Percentiles rank a stretch among this genome's conserved stretches.
phyloP scores from a whole-genome alignment of 2,113 vertebrate species.

The Alethe castanea region DNA sequence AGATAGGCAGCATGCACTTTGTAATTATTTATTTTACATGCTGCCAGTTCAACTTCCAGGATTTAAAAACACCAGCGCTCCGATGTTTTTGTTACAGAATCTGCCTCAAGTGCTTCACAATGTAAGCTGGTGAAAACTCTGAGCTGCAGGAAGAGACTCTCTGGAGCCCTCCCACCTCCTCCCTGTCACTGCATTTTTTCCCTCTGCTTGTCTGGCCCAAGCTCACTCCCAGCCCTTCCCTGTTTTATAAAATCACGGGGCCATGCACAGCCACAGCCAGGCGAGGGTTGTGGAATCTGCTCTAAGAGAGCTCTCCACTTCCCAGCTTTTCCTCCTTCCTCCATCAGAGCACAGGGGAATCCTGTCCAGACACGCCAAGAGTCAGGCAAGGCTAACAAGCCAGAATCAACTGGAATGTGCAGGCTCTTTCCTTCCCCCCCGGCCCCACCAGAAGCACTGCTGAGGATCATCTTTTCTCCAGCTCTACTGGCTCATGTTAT shows the following conservation, averaged over 20 bases:
- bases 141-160: neutral
- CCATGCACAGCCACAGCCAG: neutral
- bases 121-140: neutral
- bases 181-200: neutral
- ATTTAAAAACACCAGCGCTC: neutral
- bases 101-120: neutral
- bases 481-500: neutral
- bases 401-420: neutral
- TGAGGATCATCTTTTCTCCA: neutral
- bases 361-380: neutral
- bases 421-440: neutral
- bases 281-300: neutral
- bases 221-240: neutral
- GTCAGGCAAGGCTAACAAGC: neutral
- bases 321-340: neutral
- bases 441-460: accelerated
- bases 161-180: neutral
- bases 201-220: neutral
- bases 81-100: neutral
- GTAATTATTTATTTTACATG: neutral
- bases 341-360: neutral
- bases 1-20: neutral
- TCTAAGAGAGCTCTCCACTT: neutral
- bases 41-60: neutral
- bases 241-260: neutral